A percentile compares a stretch with the other conserved stretches of the same genome.
phyloP scores from a whole-genome alignment of 2,888 invertebrate species.

The Drosophila paramelanica region DNA sequence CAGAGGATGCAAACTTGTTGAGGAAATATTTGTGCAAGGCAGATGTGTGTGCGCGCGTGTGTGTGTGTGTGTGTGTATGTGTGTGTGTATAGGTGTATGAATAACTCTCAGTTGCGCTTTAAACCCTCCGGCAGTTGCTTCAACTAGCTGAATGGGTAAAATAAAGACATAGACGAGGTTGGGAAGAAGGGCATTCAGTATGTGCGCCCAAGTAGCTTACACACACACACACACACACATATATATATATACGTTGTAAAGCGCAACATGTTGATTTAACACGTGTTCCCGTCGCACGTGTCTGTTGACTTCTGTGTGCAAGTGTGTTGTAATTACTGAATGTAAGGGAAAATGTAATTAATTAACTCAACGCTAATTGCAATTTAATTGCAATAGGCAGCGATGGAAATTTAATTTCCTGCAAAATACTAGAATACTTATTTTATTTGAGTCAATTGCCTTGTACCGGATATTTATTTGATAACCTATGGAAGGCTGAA shows the following conservation, averaged over 20 bases:
- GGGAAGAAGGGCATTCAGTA: neutral
- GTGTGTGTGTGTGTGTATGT: slow-evolving; percentile 2
- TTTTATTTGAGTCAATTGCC: slow-evolving; percentile 1
- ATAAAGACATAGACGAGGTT: slow-evolving; percentile 35
- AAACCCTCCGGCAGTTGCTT: slow-evolving; percentile 29
- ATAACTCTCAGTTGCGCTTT: slow-evolving; percentile 56
- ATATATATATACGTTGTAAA: slow-evolving; percentile 17
- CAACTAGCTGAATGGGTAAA: slow-evolving; percentile 22
- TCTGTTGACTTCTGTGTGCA: slow-evolving; percentile 6
- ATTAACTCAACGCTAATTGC: slow-evolving; percentile 73
- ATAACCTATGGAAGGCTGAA: neutral
- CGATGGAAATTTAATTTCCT: slow-evolving; percentile 6
- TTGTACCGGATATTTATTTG: slow-evolving; percentile 14
- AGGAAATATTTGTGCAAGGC: slow-evolving; percentile 65
- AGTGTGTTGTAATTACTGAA: slow-evolving; percentile 28
- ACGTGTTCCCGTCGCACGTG: slow-evolving; percentile 58
- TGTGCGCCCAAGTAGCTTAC: slow-evolving; percentile 14
- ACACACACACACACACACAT: neutral
- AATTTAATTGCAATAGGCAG: slow-evolving; percentile 62
- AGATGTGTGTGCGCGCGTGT: slow-evolving; percentile 10
- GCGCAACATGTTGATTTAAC: slow-evolving; percentile 76
- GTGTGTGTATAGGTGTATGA: slow-evolving; percentile 11
- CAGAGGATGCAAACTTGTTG: slow-evolving; percentile 76
- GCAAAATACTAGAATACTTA: slow-evolving; percentile 15
- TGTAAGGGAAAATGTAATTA: slow-evolving; percentile 64